Conservation (phyloP, 2,797 vertebrate species). For the Coccyzus lansbergi region DNA sequence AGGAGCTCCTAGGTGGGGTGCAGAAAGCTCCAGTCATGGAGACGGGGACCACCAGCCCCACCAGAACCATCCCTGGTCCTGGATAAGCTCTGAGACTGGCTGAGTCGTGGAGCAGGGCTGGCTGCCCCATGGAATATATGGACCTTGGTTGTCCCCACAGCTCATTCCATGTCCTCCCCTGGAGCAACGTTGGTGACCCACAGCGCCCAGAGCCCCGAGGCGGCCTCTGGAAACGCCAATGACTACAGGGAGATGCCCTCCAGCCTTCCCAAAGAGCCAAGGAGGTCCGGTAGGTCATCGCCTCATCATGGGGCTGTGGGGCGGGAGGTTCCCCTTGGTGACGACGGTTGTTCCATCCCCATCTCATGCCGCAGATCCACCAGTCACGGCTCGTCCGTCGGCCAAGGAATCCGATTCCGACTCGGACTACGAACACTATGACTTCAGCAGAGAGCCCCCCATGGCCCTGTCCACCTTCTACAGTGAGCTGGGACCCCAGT, state of each 20-base stretch:
- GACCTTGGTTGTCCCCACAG: background rate
- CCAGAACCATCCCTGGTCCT: background rate
- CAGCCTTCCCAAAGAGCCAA: slow-evolving; percentile 63
- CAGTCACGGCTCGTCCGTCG: background rate
- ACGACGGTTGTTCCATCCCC: background rate
- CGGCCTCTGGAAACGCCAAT: background rate
- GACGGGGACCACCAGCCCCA: background rate
- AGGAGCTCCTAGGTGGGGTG: background rate
- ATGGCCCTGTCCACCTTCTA: slow-evolving; percentile 77
- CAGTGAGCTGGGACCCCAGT: slow-evolving; percentile 57
- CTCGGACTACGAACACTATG: slow-evolving; percentile 76
- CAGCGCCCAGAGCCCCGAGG: background rate
- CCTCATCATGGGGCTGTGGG: accelerated
- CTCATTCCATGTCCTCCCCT: background rate
- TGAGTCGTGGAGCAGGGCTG: background rate
- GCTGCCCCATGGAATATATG: no score
- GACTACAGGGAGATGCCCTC: slow-evolving; percentile 58
- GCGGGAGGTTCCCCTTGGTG: accelerated
- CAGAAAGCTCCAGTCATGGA: accelerated
- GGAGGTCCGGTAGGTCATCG: background rate
- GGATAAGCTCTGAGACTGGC: background rate
- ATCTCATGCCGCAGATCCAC: background rate
- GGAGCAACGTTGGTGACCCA: background rate
- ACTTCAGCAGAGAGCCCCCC: slow-evolving; percentile 74
- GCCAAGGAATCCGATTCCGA: slow-evolving; percentile 48